Evolutionary conservation across 2,888 invertebrate species (phyloP), one percentile per base, ranked within the genome.

Genomic region (Drosophila tanythrix): DNA sequence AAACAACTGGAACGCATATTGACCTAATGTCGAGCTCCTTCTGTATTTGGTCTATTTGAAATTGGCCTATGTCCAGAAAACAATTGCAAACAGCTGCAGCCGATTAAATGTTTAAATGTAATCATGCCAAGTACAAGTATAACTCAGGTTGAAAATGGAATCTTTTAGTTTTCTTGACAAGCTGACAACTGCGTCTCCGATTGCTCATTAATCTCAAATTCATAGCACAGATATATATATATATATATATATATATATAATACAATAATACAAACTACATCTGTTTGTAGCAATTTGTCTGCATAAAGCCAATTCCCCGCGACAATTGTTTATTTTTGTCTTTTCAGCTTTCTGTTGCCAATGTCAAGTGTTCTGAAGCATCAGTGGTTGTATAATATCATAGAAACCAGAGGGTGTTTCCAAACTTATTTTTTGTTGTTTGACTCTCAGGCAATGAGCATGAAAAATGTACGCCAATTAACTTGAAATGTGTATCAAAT

Each of bases 121-220:
- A 85, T 77, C 85, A 72, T 85, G 83, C 77, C 89, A 83, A 86
- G 83, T 77, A 67, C 67, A 70, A 21, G 69, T 40, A 65, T 43
- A 67, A 74, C 68, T 55, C 79, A 67, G 88, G 73, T 73, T 76
- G 65, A 68, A 51, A 48, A 18, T 5, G 0, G 7, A 56, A 40
- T 66, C 55, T 48, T 29, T 48, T 10, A 8, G 36, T 27, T 27
- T 38, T 33, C 52, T 46, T 62, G 73, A 79, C 81, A 74, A 52
- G 43, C 70, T 74, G 84, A 72, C 64, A 79, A 72, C 60, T 72
- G 71, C 46, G 46, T 43, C 67, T 72, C 33, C 33, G 33, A 69
- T 73, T 58, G 82, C 78, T 69, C 69, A 70, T 83, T 73, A 74
- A 64, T 64, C 29, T 46, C 33, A 29, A 55, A 65, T 63, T 64